Percentiles rank a stretch among this genome's conserved stretches.
Evolutionary conservation across 2,113 vertebrate species (phyloP).

Genomic region (Piliocolobus tephrosceles): DNA sequence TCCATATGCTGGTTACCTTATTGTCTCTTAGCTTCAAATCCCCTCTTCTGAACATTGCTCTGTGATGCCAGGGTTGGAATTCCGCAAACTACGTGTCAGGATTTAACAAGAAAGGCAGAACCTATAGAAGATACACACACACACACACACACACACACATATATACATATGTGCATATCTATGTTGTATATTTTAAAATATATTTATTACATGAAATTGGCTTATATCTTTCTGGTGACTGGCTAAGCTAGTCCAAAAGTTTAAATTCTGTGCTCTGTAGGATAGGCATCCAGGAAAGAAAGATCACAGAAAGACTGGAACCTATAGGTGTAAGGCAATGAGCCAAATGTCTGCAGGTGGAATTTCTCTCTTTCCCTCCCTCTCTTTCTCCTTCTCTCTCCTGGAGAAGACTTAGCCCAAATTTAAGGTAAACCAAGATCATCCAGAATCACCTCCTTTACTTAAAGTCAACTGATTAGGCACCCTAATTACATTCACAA

Average conservation of each 20-base stretch:
- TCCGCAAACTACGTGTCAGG: background rate
- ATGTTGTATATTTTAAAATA: background rate
- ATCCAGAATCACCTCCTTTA: background rate
- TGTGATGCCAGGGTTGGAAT: background rate
- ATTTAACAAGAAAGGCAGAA: background rate
- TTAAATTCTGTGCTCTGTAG: background rate
- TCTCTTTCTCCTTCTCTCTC: background rate
- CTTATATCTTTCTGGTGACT: background rate
- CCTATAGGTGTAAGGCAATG: background rate
- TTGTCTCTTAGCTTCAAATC: background rate
- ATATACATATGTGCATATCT: background rate
- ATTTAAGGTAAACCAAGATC: background rate
- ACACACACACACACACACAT: background rate
- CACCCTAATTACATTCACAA: background rate
- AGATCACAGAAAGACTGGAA: background rate
- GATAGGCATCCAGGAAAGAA: background rate
- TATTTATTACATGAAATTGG: background rate
- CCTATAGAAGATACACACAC: background rate
- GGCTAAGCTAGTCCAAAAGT: background rate
- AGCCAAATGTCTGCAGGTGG: background rate
- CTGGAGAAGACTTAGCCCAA: background rate
- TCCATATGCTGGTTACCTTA: background rate
- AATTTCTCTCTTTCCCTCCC: background rate
- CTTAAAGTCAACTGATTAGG: background rate
- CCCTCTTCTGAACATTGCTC: background rate